These are phyloP conservation scores for Pectinophora gossypiella DNA, from an alignment of 1,140 invertebrate species.

Conservation along the genomic window DNA sequence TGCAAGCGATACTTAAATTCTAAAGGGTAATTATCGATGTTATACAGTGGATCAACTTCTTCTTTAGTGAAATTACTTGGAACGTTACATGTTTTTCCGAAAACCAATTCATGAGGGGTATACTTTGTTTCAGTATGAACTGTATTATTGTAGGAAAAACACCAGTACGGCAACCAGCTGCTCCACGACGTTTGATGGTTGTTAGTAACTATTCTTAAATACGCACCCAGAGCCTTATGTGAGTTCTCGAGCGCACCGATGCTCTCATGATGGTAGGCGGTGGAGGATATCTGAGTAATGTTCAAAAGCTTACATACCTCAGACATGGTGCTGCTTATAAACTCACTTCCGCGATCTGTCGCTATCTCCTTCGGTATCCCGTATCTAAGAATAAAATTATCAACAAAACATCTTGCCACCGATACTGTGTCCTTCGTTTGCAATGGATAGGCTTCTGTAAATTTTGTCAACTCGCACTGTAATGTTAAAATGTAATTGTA, in stretches of 20 bases:
- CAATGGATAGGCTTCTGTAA: constrained; percentile 21
- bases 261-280: constrained; percentile 30
- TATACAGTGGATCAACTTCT: constrained; percentile 6
- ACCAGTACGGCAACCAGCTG: background rate
- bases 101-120: constrained; percentile 28
- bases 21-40: background rate
- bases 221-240: constrained; percentile 25
- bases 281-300: constrained; percentile 27
- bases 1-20: constrained; percentile 16
- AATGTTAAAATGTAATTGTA: constrained; percentile 18
- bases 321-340: too few relatives aligned
- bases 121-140: constrained; percentile 9
- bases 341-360: constrained; percentile 23
- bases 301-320: constrained; percentile 20
- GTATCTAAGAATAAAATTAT: constrained; percentile 22
- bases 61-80: constrained; percentile 9
- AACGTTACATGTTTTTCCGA: constrained; percentile 20
- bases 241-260: constrained; percentile 21
- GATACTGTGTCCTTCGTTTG: constrained; percentile 21
- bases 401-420: constrained; percentile 24
- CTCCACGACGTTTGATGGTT: background rate
- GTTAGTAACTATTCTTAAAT: constrained; percentile 18
- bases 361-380: constrained; percentile 23
- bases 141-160: background rate
- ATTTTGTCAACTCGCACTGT: constrained; percentile 17